Base-by-base conservation (phyloP, 53 echinoderm and acorn worm species). In the Zoroaster sp. region DNA sequence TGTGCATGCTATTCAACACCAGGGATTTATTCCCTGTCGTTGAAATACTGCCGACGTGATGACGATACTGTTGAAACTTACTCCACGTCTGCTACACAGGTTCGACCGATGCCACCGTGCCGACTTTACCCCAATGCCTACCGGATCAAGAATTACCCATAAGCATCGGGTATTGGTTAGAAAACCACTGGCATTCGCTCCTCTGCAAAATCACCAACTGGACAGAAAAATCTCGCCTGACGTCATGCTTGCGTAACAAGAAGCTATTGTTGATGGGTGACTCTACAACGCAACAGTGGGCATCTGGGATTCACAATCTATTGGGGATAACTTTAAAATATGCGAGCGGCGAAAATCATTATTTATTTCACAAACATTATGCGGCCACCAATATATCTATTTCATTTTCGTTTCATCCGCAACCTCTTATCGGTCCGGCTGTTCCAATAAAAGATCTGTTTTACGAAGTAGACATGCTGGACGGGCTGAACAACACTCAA, bases 231-330 rank as follows among this genome's bases (percentile, higher is more conserved):
- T 1, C 66, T 4, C 46, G 79, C 1, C 70, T 75, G 17, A n/a
- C n/a, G n/a, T n/a, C n/a, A n/a, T n/a, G n/a, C n/a, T n/a, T n/a
- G n/a, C n/a, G n/a, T n/a, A n/a, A 45, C 63, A 88, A 75, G 40
- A 74, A 88, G 38, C 38, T 88, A 0, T 45, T 74, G 8, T 39
- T 88, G 13, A 77, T 92, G 7, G 92, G 92, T 9, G 92, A 87
- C 38, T 92, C 92, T 67, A 88, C 88, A 13, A 88, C 83, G 6
- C 88, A 89, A n/a, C 88, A 88, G 35, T 89, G 88, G 92, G 59
- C 75, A 35, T 37, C 33, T 0, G 5, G 59, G 13, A 65, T 83
- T 46, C 55, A 39, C 23, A 72, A 46, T 14, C 32, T 74, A 11
- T 13, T 92, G 39, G 78, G 65, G 12, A 89, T 77, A 14, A 21